Evolutionary conservation across 2,113 vertebrate genomes (phyloP).

Genomic region (Nyctereutes procyonoides): DNA sequence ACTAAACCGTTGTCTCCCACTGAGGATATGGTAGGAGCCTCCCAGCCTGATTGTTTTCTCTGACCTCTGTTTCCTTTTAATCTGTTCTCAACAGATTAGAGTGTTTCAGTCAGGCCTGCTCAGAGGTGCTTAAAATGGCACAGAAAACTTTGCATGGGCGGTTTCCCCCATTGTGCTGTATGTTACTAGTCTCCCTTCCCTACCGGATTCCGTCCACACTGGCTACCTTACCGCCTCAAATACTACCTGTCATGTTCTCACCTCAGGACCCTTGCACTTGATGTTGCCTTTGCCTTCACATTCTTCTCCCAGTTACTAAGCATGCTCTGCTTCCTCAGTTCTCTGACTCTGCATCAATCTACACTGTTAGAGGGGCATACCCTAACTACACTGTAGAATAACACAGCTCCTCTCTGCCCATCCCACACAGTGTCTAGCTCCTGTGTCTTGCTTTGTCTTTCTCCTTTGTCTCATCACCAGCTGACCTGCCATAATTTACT

Average conservation of each 20-base stretch:
- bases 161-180: not conserved
- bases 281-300: not conserved
- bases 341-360: not conserved
- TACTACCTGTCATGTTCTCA: not conserved
- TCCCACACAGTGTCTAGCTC: not conserved
- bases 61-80: constrained; percentile 7
- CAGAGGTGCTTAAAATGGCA: not conserved
- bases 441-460: not conserved
- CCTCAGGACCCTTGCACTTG: not conserved
- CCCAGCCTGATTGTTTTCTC: not conserved
- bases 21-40: not conserved
- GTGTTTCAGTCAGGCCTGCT: not conserved
- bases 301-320: not conserved
- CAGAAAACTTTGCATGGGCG: not conserved
- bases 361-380: not conserved
- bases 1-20: not conserved
- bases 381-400: not conserved
- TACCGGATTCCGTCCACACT: not conserved
- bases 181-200: not conserved
- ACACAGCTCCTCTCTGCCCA: not conserved
- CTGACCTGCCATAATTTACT: not conserved
- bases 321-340: not conserved
- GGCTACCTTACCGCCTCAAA: not conserved
- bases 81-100: not conserved
- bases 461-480: not conserved